These are phyloP conservation scores for Promerops cafer DNA, from an alignment of 2,113 vertebrate species.

Conservation along the genomic window DNA sequence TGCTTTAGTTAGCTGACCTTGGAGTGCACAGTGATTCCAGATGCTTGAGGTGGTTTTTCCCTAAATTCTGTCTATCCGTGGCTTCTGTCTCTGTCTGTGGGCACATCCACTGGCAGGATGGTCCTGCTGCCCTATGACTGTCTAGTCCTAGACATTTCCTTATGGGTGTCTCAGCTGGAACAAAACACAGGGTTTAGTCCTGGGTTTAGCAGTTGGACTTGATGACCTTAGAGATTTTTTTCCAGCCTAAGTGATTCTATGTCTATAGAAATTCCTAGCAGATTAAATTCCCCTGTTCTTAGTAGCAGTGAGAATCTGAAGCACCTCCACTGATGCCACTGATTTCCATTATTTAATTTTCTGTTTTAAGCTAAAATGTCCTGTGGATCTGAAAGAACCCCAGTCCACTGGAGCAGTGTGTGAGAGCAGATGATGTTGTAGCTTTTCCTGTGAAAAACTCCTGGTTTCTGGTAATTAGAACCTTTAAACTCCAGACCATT, in stretches of 20 bases:
- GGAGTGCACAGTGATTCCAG: neutral
- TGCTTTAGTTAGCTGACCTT: neutral
- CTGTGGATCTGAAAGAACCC: neutral
- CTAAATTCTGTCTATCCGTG: accelerated
- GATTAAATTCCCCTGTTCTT: neutral
- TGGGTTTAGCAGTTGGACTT: neutral
- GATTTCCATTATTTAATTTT: neutral
- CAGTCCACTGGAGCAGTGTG: neutral
- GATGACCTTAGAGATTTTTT: neutral
- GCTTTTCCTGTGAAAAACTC: neutral
- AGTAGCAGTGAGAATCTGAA: neutral
- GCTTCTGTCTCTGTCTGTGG: neutral
- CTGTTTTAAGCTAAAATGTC: neutral
- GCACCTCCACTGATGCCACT: neutral
- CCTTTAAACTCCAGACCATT: neutral
- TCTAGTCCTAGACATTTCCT: neutral
- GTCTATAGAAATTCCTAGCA: neutral
- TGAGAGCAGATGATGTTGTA: neutral
- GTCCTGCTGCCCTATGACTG: neutral
- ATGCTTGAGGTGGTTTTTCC: neutral
- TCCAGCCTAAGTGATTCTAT: neutral
- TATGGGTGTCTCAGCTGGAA: neutral
- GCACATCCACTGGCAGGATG: neutral
- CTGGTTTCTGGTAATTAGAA: neutral
- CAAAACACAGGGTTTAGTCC: neutral